Evolutionary conservation across 2,113 vertebrate species (phyloP).

Genomic region (Numenius arquata): DNA sequence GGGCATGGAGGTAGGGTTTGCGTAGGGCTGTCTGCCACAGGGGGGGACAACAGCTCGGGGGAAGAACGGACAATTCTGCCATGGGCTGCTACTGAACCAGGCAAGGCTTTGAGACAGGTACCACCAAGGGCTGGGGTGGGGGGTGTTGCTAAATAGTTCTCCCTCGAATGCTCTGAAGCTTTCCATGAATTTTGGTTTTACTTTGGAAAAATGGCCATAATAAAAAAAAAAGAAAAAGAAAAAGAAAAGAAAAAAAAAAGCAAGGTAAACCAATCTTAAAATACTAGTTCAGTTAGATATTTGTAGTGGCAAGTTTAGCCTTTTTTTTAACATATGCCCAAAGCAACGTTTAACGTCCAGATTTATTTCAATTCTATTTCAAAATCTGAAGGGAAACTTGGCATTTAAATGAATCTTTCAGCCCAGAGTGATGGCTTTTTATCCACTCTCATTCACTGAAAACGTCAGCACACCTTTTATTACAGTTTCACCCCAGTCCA

Average conservation of each 20-base stretch:
- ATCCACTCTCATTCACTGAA: neutral
- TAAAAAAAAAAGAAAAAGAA: neutral
- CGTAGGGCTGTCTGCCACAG: accelerated
- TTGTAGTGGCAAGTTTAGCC: neutral
- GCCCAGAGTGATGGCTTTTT: neutral
- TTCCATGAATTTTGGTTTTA: neutral
- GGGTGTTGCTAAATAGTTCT: neutral
- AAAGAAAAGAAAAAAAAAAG: neutral
- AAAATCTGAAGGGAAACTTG: neutral
- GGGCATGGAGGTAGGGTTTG: accelerated
- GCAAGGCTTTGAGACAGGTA: neutral
- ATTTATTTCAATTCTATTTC: neutral
- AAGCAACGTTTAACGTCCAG: neutral
- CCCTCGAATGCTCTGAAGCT: neutral
- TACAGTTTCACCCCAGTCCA: neutral
- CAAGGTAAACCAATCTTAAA: neutral
- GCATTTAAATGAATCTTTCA: neutral
- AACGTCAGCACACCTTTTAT: neutral
- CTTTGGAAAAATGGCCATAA: neutral
- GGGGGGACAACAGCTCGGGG: neutral
- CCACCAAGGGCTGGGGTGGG: neutral
- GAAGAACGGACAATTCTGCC: accelerated
- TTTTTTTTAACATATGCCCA: neutral
- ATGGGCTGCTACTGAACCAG: accelerated
- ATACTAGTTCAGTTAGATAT: neutral